Evolutionary conservation across 2,888 invertebrate genomes (phyloP).

Genomic region (Thymelicus lineola): DNA sequence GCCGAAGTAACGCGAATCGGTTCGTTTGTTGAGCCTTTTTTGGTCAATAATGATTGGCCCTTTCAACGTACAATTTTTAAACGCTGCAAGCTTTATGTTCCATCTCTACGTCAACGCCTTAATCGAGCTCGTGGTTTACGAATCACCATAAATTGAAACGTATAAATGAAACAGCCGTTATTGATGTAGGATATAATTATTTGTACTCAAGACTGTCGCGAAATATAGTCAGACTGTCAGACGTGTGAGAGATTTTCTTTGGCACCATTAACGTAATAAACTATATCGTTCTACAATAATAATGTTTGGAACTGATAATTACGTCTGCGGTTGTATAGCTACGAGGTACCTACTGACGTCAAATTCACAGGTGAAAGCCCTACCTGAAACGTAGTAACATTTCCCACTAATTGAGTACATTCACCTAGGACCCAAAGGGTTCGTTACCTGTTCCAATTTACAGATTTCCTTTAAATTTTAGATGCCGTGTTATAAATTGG

Average conservation of each 20-base stretch:
- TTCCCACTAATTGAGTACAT: slow-evolving; percentile 23
- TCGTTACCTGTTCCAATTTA: slow-evolving; percentile 27
- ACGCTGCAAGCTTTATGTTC: slow-evolving; percentile 20
- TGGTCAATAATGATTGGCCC: slow-evolving; percentile 29
- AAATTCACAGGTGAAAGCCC: slow-evolving; percentile 53
- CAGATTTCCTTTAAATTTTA: slow-evolving; percentile 21
- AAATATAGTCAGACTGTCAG: slow-evolving; percentile 15
- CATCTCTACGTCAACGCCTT: slow-evolving; percentile 34
- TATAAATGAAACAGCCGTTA: slow-evolving; percentile 25
- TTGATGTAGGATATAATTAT: slow-evolving; percentile 26
- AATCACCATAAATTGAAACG: slow-evolving; percentile 32
- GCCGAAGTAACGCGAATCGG: slow-evolving; percentile 31
- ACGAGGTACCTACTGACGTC: not conserved
- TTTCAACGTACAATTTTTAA: slow-evolving; percentile 22
- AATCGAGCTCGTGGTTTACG: slow-evolving; percentile 27
- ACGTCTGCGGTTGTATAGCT: not conserved
- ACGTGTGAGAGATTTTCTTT: slow-evolving; percentile 2
- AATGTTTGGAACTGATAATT: not conserved
- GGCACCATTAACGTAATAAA: not conserved
- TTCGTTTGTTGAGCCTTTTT: slow-evolving; percentile 29
- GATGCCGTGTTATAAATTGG: slow-evolving; percentile 10
- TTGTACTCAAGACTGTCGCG: slow-evolving; percentile 11
- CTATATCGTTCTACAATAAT: not conserved
- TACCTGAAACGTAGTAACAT: slow-evolving; percentile 49
- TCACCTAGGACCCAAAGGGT: slow-evolving; percentile 23